These are phyloP conservation scores for Piprites chloris DNA, from an alignment of 2,113 vertebrate species.

Conservation along the genomic window DNA sequence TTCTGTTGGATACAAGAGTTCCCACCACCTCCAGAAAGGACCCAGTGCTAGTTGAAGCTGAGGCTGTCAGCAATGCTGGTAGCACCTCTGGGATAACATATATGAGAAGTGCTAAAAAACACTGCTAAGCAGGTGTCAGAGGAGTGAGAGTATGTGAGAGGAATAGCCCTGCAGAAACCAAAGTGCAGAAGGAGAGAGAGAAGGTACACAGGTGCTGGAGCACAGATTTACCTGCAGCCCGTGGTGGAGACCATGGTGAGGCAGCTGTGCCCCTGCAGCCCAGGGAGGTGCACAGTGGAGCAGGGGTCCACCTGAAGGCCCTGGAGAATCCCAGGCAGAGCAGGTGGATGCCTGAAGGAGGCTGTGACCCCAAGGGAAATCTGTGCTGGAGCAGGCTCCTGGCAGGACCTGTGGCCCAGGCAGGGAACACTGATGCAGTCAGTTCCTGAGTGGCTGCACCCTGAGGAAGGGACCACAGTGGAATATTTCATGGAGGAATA, in stretches of 20 bases:
- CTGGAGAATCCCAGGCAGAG: neutral
- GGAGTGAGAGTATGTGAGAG: neutral
- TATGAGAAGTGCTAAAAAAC: neutral
- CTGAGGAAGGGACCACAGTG: accelerated
- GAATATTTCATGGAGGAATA: neutral
- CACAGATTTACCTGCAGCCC: neutral
- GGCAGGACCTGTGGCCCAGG: neutral
- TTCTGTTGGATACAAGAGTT: accelerated
- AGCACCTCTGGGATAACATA: neutral
- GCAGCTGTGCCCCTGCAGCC: neutral
- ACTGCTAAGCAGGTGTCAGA: neutral
- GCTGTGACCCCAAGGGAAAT: neutral
- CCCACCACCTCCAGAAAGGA: neutral
- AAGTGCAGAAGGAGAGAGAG: neutral
- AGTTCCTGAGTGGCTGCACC: neutral
- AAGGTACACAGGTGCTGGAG: accelerated
- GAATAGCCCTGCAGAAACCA: accelerated
- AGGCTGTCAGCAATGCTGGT: accelerated
- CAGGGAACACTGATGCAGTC: neutral
- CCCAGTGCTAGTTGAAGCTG: neutral
- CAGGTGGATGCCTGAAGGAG: neutral
- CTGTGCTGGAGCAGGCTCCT: neutral
- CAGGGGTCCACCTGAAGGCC: neutral
- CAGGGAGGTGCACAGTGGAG: accelerated
- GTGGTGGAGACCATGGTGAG: accelerated